Base-by-base conservation (phyloP, 2,888 invertebrate species). In the Anarsia innoxiella region DNA sequence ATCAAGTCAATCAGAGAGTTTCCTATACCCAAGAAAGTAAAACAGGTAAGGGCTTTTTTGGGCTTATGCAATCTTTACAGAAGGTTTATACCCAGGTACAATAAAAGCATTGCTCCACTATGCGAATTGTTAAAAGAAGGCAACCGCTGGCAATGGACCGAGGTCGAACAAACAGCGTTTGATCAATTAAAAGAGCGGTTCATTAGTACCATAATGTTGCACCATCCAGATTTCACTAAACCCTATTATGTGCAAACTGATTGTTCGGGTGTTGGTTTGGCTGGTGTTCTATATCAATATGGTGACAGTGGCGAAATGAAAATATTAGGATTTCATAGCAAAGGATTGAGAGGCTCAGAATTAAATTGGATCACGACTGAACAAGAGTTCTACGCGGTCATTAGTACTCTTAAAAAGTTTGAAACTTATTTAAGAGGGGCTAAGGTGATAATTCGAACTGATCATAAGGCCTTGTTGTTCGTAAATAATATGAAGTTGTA, bases 31-130 rank as follows among this genome's bases (percentile, higher is more conserved):
- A 51, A 35, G 1, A 49, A 42, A 16, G 3, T 43, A 4, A 51
- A 52, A 33, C 50, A 53, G 1, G 0, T 54, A 2, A 31, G 53
- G 13, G 49, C 46, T 0, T 58, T 55, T 37, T 12, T 58, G 8
- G 54, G 54, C 0, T 27, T 56, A 1, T 46, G 45, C 13, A 53
- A 53, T 32, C 54, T 39, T 33, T 56, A 51, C 33, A 39, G 54
- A 5, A 31, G 41, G 12, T 54, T 56, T 32, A 48, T 56, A 1
- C 37, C 44, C 0, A 26, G 46, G 1, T 55, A 46, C 23, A 46
- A 45, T 36, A 1, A 5, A 0, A n/a, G 23, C 3, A 41, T 23
- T 16, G 6, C 10, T 10, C 50, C 53, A 0, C 16, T 59, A 3
- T 52, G 45, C 23, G 25, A 34, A 3, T 3, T 34, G 9, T 34